Evolutionary conservation across 1,140 invertebrate species (phyloP).

Genomic region (Microplitis demolitor): DNA sequence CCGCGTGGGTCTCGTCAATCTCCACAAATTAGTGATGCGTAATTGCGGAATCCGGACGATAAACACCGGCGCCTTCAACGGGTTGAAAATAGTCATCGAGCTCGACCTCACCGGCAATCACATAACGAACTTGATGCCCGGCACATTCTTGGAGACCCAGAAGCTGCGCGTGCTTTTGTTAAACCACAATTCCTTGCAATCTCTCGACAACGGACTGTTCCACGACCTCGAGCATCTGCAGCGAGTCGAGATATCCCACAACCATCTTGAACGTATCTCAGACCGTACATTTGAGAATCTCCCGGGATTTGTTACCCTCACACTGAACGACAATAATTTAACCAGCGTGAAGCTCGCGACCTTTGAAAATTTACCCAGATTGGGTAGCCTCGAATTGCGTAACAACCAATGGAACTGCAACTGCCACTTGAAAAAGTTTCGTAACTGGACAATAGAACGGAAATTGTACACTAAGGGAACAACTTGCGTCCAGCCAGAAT

Average conservation of each 20-base stretch:
- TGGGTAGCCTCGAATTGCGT: conserved; percentile 77
- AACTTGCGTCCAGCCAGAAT: conserved; percentile 70
- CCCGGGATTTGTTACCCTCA: conserved; percentile 69
- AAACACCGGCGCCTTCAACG: conserved; percentile 74
- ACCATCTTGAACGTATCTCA: conserved; percentile 71
- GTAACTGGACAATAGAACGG: conserved; percentile 74
- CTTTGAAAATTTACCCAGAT: conserved; percentile 65
- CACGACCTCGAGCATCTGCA: conserved; percentile 75
- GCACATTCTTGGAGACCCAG: conserved; percentile 72
- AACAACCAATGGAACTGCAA: conserved; percentile 90
- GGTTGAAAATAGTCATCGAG: conserved; percentile 80
- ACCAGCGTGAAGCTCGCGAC: conserved; percentile 66
- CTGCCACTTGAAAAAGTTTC: conserved; percentile 78
- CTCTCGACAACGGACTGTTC: conserved; percentile 76
- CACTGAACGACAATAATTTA: conserved; percentile 75
- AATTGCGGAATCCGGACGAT: conserved; percentile 75
- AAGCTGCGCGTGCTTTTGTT: conserved; percentile 73
- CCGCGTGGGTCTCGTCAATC: conserved; percentile 72
- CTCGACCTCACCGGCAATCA: conserved; percentile 82
- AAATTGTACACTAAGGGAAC: conserved; percentile 77
- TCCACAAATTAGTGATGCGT: conserved; percentile 78
- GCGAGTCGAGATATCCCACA: conserved; percentile 77
- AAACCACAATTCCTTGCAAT: conserved; percentile 74
- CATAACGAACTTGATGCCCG: conserved; percentile 70
- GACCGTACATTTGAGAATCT: conserved; percentile 74